These are phyloP conservation scores for Clanis bilineata DNA, from an alignment of 2,888 invertebrate genomes.

Conservation along the genomic window DNA sequence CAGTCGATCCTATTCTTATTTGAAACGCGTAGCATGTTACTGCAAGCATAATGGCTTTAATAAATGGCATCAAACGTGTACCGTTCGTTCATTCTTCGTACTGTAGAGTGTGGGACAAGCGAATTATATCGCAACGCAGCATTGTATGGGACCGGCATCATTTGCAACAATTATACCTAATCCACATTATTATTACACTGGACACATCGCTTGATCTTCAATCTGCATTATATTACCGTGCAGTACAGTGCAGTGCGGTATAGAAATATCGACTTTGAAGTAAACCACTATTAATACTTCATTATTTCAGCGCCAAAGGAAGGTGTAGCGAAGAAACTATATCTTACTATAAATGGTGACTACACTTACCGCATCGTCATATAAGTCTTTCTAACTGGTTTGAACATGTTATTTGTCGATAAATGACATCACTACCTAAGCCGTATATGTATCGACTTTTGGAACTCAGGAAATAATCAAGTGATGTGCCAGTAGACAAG, in stretches of 20 bases:
- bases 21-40: no score
- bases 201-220: not conserved
- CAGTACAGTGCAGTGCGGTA: not conserved
- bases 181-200: not conserved
- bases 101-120: constrained; percentile 41
- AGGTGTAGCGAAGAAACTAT: no score
- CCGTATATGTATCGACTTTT: no score
- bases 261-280: not conserved
- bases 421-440: no score
- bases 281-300: no score
- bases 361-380: no score
- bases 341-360: no score
- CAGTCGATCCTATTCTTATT: no score
- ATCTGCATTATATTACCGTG: not conserved
- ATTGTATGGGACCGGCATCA: not conserved
- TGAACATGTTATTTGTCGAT: no score
- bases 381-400: no score
- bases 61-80: constrained; percentile 52
- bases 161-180: not conserved
- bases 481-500: not conserved
- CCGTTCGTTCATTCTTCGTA: constrained; percentile 43
- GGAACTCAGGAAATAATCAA: not conserved
- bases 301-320: no score
- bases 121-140: constrained; percentile 37
- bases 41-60: constrained; percentile 44